Percentiles rank a stretch among this genome's conserved stretches.
Evolutionary conservation across 2,113 vertebrate species (phyloP).

Genomic region (Ranitomeya variabilis): DNA sequence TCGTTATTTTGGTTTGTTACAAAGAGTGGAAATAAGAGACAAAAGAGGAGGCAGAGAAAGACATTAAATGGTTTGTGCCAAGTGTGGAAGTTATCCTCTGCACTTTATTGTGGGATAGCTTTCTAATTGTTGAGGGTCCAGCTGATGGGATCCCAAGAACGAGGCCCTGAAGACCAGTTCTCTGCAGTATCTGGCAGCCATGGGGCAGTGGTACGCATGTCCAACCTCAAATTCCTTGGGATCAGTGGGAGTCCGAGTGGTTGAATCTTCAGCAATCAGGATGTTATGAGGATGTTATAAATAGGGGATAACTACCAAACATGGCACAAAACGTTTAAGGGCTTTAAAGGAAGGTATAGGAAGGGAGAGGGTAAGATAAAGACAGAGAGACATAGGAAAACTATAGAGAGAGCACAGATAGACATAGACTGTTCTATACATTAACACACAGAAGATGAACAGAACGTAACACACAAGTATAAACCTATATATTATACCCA

Average conservation of each 20-base stretch:
- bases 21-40: not conserved
- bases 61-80: not conserved
- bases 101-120: too few species aligned
- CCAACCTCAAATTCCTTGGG: too few species aligned
- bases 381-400: slow-evolving; percentile 1
- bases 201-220: too few species aligned
- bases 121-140: too few species aligned
- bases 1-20: too few species aligned
- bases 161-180: too few species aligned
- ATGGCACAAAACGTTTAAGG: not conserved
- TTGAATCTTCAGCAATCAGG: not conserved
- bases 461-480: not conserved
- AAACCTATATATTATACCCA: not conserved
- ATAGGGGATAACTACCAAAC: not conserved
- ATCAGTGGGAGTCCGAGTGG: too few species aligned
- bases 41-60: not conserved
- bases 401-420: slow-evolving; percentile 29
- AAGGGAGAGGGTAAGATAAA: not conserved
- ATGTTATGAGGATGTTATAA: not conserved
- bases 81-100: too few species aligned
- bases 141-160: too few species aligned
- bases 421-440: slow-evolving; percentile 14
- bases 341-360: not conserved
- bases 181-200: too few species aligned
- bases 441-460: not conserved